Conservation (phyloP, 2,113 vertebrate genomes). For the Pycnonotus jocosus region DNA sequence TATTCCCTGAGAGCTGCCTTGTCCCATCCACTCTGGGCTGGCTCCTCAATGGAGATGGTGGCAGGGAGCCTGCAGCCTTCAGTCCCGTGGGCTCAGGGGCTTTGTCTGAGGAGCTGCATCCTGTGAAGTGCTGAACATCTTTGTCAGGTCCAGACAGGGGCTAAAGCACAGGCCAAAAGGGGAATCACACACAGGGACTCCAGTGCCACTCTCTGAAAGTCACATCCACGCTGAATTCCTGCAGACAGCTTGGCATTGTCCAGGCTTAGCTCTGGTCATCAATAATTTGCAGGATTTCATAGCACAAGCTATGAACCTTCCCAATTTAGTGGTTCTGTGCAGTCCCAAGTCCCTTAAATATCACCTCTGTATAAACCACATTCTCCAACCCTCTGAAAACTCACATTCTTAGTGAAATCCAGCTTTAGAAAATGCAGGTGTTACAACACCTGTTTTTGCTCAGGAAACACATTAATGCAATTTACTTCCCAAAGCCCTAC, state of each 20-base stretch:
- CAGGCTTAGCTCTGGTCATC: not conserved
- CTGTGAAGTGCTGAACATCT: not conserved
- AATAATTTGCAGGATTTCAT: not conserved
- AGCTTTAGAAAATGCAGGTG: constrained; percentile 65
- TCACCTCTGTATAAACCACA: not conserved
- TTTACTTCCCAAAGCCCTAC: constrained; percentile 44
- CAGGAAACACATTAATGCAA: constrained; percentile 26
- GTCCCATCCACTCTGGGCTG: not conserved
- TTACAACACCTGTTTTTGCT: constrained; percentile 60
- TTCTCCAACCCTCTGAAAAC: not conserved
- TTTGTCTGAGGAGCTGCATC: not conserved
- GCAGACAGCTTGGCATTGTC: not conserved
- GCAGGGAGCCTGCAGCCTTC: not conserved
- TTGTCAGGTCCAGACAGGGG: not conserved
- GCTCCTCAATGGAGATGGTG: not conserved
- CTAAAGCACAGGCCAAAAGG: not conserved
- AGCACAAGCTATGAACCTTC: not conserved
- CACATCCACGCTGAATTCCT: not conserved
- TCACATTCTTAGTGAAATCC: not conserved
- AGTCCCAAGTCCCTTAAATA: not conserved
- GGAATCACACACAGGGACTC: not conserved
- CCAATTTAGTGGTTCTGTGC: not conserved
- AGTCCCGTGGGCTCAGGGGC: not conserved
- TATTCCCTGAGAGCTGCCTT: not conserved
- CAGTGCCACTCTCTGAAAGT: not conserved